phyloP scores from a whole-genome alignment of 2,888 invertebrate genomes.

The Dorcus parallelipipedus region DNA sequence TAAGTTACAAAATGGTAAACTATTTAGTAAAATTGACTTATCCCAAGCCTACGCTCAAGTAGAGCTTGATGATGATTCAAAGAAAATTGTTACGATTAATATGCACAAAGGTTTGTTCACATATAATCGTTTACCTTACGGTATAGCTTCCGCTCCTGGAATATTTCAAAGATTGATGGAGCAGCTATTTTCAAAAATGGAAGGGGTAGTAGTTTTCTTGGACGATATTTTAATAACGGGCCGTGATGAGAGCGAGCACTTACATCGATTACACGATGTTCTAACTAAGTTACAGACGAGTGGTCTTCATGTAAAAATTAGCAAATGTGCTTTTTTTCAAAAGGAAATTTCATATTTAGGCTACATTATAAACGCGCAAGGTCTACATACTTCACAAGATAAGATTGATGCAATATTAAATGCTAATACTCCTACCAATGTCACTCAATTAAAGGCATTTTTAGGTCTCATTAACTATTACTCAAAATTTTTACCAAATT shows the following conservation, averaged over 20 bases:
- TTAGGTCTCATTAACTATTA: no score
- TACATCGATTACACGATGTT: slow-evolving; percentile 5
- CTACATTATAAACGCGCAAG: not conserved
- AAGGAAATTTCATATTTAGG: slow-evolving; percentile 9
- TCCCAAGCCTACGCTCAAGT: no score
- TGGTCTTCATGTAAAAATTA: slow-evolving; percentile 15
- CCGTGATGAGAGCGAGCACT: not conserved
- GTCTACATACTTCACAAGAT: not conserved
- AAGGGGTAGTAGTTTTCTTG: not conserved
- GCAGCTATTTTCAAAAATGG: no score
- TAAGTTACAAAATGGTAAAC: no score
- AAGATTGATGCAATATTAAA: not conserved
- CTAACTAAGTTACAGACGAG: slow-evolving; percentile 14
- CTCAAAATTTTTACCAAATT: not conserved
- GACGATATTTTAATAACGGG: slow-evolving; percentile 15
- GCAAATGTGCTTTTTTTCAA: not conserved
- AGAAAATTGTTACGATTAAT: no score
- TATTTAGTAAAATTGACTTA: no score
- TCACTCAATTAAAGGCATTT: not conserved
- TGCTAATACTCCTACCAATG: not conserved
- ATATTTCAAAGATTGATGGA: not conserved
- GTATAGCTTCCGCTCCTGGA: no score
- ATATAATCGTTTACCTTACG: no score
- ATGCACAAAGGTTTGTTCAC: no score
- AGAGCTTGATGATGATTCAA: no score